A percentile compares a stretch with the other conserved stretches of the same genome.
These are phyloP conservation scores for Gymnorhina tibicen DNA, from an alignment of 2,113 vertebrate genomes.

Conservation along the genomic window DNA sequence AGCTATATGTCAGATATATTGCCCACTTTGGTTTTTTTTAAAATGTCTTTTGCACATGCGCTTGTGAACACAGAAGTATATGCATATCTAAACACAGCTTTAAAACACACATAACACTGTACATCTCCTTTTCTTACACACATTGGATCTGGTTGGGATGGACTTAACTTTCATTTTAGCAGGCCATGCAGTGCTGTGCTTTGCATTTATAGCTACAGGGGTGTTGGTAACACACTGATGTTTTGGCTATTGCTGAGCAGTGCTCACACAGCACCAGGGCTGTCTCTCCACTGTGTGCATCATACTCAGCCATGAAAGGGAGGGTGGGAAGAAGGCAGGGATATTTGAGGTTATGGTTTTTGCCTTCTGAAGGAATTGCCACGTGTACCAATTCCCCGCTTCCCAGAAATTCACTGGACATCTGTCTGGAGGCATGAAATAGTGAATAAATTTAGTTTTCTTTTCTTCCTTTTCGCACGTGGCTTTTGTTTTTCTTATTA, in stretches of 20 bases:
- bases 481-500: neutral
- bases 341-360: fast-evolving
- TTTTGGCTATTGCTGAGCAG: neutral
- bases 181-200: neutral
- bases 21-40: neutral
- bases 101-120: neutral
- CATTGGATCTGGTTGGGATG: neutral
- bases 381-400: neutral
- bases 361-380: neutral
- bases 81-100: neutral
- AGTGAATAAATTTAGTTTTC: neutral
- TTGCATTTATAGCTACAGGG: neutral
- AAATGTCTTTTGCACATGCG: neutral
- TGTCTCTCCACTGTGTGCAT: neutral
- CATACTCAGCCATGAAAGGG: neutral
- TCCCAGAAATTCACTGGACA: neutral
- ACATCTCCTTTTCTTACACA: neutral
- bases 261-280: fast-evolving
- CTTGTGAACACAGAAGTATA: neutral
- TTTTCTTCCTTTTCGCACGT: fast-evolving
- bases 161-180: neutral
- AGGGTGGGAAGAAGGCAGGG: neutral
- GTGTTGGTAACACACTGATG: neutral
- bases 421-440: neutral
- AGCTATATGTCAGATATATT: neutral